A percentile compares a stretch with the other conserved stretches of the same genome.
phyloP scores from a whole-genome alignment of 2,888 invertebrate species.

The Vesta saturnalis region DNA sequence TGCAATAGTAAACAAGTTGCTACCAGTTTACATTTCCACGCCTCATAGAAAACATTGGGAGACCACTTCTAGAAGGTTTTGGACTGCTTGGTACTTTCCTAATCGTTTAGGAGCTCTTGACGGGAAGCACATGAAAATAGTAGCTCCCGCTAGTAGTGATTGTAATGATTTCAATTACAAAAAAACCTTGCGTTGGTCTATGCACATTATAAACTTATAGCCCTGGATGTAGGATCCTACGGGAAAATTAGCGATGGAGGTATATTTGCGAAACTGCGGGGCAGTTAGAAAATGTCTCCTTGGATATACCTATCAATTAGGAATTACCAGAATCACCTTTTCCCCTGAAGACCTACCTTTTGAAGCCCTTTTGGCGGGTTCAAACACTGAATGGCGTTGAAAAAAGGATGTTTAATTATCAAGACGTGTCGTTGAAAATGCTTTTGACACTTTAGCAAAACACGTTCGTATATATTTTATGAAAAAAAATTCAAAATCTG shows the following conservation, averaged over 20 bases:
- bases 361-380: background rate
- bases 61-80: slow-evolving; percentile 34
- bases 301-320: background rate
- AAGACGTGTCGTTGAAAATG: background rate
- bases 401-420: background rate
- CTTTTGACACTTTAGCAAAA: background rate
- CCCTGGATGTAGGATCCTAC: background rate
- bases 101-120: background rate
- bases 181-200: slow-evolving; percentile 6
- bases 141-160: background rate
- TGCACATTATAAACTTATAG: background rate
- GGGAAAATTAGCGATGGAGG: slow-evolving; percentile 1
- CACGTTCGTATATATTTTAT: background rate
- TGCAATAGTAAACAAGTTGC: slow-evolving; percentile 30
- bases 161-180: background rate
- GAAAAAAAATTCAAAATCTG: background rate
- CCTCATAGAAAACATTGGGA: slow-evolving; percentile 41
- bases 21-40: slow-evolving; percentile 37
- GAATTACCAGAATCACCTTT: background rate
- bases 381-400: too few species aligned
- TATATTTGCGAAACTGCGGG: slow-evolving; percentile 1
- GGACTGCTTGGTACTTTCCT: slow-evolving; percentile 10
- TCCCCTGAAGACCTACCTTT: background rate
- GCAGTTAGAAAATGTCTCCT: background rate
- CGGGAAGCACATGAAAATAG: slow-evolving; percentile 2